Evolutionary conservation across 2,888 invertebrate genomes (phyloP), one percentile per base, ranked within the genome.

Genomic region (Volucella bombylans): DNA sequence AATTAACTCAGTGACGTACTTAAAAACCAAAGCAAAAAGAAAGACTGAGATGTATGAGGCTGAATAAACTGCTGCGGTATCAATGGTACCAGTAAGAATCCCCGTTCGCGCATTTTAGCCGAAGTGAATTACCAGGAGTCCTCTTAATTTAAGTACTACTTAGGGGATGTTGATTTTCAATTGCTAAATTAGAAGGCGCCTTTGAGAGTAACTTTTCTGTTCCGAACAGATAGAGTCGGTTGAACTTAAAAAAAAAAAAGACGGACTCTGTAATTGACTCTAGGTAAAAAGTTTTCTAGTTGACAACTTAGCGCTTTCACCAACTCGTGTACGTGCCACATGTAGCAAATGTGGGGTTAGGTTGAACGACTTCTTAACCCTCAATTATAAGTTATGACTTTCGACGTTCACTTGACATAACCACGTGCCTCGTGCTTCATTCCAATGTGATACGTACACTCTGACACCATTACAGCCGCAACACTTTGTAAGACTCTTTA

Each of bases 131-230:
- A 85, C 71, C 72, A 68, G 52, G 76, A 85, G 85, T 81, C 47
- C 67, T 52, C 72, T 85, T 80, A 68, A 81, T 76, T 81, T 85
- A 85, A 81, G 72, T 81, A 81, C 72, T 72, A 77, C 81, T 85
- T 81, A 45, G 81, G 6, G 81, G 85, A 85, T 68, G 72, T 68
- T 80, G 76, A 76, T 64, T 85, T 85, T 85, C 85, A 85, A 85
- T 85, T 72, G 72, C 12, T 4, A 85, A 85, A 72, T 72, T 80
- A 67, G 72, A 85, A 62, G 81, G 76, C 68, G 64, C 81, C 85
- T 73, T 68, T 55, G 76, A 76, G 72, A 54, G 31, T 59, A 54
- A 64, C 47, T 81, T 68, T 54, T 69, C 72, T 77, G 64, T 31
- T 77, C 50, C 64, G 39, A 71, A 14, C 14, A 23, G 18, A n/a